Percentiles rank a stretch among this genome's conserved stretches.
Conservation (phyloP, 2,113 vertebrate genomes). For the Lagenorhynchus albirostris region DNA sequence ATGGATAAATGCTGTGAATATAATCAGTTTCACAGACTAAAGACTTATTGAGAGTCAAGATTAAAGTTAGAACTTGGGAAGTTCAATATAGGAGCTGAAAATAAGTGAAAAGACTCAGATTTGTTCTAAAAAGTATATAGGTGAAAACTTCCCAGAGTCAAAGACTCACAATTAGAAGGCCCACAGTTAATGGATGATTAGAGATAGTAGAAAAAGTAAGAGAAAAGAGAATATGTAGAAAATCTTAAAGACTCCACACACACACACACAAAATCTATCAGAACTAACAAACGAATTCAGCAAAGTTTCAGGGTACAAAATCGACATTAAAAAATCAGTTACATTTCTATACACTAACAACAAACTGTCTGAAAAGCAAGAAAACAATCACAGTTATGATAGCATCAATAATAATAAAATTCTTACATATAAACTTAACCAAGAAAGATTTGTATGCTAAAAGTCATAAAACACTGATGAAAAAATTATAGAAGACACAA, state of each 20-base stretch:
- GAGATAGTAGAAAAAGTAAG: background rate
- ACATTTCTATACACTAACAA: background rate
- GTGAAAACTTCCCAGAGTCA: background rate
- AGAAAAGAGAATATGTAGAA: background rate
- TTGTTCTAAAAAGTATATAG: background rate
- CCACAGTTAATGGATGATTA: background rate
- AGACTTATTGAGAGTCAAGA: background rate
- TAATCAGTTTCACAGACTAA: background rate
- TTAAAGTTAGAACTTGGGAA: background rate
- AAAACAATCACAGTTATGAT: background rate
- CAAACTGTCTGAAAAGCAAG: background rate
- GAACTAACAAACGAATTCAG: background rate
- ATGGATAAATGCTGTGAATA: background rate
- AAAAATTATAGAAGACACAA: background rate
- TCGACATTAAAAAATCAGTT: background rate
- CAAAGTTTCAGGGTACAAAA: background rate
- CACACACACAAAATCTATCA: background rate
- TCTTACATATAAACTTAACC: background rate
- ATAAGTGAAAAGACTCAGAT: background rate
- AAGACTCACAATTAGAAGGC: background rate
- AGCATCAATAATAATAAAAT: background rate
- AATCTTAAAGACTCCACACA: background rate
- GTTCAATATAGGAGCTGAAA: background rate
- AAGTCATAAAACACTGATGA: background rate
- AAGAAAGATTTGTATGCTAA: background rate